Base-by-base conservation (phyloP, 23 tunicate genomes). In the Phallusia fumigata region DNA sequence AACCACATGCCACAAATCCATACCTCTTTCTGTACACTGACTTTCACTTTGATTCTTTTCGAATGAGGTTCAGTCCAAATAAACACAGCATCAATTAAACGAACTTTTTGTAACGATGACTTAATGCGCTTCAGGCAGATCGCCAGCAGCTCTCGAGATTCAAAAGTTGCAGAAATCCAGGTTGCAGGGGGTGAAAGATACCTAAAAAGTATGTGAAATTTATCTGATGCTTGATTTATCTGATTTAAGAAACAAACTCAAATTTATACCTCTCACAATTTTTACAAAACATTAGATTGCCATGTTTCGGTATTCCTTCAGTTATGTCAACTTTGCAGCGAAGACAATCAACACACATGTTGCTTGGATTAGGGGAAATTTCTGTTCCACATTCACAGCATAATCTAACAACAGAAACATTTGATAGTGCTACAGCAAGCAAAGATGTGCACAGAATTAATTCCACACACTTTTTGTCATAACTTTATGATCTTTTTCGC, bases 51-150 rank as follows among this genome's bases (percentile, higher is more conserved):
- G 34, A 96, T 72, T 82, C 97, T 65, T 75, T 91, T 91, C 19
- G 99, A 96, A 83, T 96, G 99, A n/a, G 99, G 99, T 65, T 96
- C 99, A 15, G 99, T 91, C 99, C 99, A 96, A 26, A 96, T 84
- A 65, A 96, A 96, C 8, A 89, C 36, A 31, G 99, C 99, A 79
- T 91, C 96, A 19, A 88, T 84, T 45, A 96, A 64, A 0, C 99
- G 88, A 33, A 96, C 99, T 30, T 82, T 73, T 36, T 98, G 86
- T 74, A 96, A 53, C 8, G 96, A 33, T 0, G 90, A 32, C 64
- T 96, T 96, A 18, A 96, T 36, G 88, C 86, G 79, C 74, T 91
- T 96, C 65, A 96, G 77, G 51, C 95, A 91, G 16, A 96, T 82
- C 0, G 90, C 90, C n/a, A 96, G 93, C 76, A 96, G 77, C 65